These are phyloP conservation scores for human DNA, from an alignment of 2,113 vertebrate species.

Conservation along the genomic window DNA sequence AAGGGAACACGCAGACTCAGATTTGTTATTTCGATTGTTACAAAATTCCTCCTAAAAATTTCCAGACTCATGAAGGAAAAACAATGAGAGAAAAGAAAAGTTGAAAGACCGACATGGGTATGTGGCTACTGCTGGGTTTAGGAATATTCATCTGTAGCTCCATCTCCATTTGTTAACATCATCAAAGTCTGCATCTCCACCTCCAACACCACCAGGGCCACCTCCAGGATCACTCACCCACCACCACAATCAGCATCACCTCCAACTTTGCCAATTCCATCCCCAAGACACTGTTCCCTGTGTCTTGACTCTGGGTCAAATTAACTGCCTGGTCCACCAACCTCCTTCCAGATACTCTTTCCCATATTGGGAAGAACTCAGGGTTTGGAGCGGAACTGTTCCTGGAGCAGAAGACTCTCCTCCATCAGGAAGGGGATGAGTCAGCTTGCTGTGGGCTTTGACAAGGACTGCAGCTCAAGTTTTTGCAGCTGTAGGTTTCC, in stretches of 20 bases:
- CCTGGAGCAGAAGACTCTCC: background rate
- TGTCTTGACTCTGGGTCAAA: background rate
- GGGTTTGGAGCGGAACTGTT: background rate
- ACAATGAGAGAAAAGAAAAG: background rate
- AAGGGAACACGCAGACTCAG: background rate
- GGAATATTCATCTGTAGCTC: rapidly evolving
- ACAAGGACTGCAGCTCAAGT: background rate
- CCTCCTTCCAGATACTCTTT: background rate
- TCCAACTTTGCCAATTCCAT: background rate
- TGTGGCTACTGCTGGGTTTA: background rate
- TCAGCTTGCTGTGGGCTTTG: background rate
- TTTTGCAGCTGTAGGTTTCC: background rate
- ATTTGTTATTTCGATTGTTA: background rate
- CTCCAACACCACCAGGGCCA: background rate
- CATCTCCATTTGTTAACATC: background rate
- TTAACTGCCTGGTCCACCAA: background rate
- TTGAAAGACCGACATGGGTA: rapidly evolving
- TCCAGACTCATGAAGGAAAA: background rate
- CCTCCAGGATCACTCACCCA: rapidly evolving
- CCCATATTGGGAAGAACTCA: background rate
- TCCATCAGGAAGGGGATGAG: background rate
- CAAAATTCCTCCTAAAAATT: background rate
- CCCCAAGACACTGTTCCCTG: too few species aligned
- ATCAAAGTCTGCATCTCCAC: background rate
- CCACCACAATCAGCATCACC: rapidly evolving